Percentiles rank a stretch among this genome's conserved stretches.
phyloP scores from a whole-genome alignment of 2,797 vertebrate species.

The Lepidocolaptes lacrymiger region DNA sequence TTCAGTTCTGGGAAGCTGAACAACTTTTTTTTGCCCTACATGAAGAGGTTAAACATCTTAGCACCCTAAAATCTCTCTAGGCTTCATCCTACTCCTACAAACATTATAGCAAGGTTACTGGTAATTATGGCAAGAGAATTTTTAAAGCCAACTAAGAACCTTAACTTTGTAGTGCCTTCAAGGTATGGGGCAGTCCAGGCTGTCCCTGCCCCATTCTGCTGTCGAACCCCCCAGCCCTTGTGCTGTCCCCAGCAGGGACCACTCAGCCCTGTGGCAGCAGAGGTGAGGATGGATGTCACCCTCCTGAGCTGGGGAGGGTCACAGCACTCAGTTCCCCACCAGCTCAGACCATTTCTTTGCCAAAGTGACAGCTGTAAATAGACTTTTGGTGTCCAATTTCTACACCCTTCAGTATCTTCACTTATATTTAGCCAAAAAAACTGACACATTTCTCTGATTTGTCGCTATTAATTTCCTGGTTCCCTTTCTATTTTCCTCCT shows the following conservation, averaged over 20 bases:
- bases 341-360: neutral
- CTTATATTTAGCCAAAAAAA: slow-evolving; percentile 2
- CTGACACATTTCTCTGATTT: slow-evolving; percentile 6
- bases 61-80: neutral
- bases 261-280: neutral
- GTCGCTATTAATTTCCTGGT: slow-evolving; percentile 38
- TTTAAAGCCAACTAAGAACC: neutral
- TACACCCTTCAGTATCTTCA: neutral
- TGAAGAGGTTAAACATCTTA: neutral
- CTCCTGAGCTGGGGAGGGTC: neutral
- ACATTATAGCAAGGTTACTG: neutral
- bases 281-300: neutral
- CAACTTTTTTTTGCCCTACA: neutral
- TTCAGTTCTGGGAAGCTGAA: neutral
- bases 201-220: neutral
- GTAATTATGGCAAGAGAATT: neutral
- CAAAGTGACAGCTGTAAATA: neutral
- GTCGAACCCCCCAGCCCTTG: neutral
- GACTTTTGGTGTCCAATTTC: neutral
- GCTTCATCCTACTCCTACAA: neutral
- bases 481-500: neutral
- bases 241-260: neutral
- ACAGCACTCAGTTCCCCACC: neutral
- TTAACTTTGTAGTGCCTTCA: neutral
- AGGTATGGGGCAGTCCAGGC: fast-evolving